Evolutionary conservation across 2,797 vertebrate species (phyloP), one percentile per base, ranked within the genome.

Genomic region (Notolepis coatsorum): DNA sequence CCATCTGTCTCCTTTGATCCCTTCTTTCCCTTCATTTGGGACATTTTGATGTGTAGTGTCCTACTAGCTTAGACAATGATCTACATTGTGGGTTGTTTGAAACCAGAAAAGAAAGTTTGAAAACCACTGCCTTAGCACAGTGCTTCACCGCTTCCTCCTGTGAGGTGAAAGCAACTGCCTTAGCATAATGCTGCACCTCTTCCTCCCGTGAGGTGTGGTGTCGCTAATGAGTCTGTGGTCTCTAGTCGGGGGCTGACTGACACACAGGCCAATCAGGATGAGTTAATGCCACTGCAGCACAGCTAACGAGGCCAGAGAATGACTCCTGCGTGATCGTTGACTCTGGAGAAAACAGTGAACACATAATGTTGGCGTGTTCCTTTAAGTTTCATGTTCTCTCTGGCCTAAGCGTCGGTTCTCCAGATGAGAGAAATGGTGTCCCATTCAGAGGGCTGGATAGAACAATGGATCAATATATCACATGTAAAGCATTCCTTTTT

Each of bases 231-330:
- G 79, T 48, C 57, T 76, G 65, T 66, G 69, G 68, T 73, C 68
- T 68, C 42, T n/a, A n/a, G n/a, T 39, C 18, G 41, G 51, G 30
- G 31, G 33, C n/a, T n/a, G 1, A 39, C 64, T 68, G 71, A 63
- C 73, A 72, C 55, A 42, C 66, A 79, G 68, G 66, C 64, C 58
- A 70, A 67, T 55, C 59, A 71, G 57, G 68, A 77, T 81, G 84
- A 90, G 66, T 82, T 82, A 80, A 35, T 13, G 65, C 50, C 77
- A 31, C 81, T 69, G 71, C 77, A 48, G 79, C 80, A 66, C 67
- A 43, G 54, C 67, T 84, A 87, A 81, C 81, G 81, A 88, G 81
- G 75, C 77, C 75, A 28, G 68, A 50, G 70, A 37, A 49, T 24
- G 79, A 77, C 62, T 69, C 64, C 57, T 61, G 65, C 46, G 64